Evolutionary conservation across 2,888 invertebrate species (phyloP).

Genomic region (Dorcus parallelipipedus): DNA sequence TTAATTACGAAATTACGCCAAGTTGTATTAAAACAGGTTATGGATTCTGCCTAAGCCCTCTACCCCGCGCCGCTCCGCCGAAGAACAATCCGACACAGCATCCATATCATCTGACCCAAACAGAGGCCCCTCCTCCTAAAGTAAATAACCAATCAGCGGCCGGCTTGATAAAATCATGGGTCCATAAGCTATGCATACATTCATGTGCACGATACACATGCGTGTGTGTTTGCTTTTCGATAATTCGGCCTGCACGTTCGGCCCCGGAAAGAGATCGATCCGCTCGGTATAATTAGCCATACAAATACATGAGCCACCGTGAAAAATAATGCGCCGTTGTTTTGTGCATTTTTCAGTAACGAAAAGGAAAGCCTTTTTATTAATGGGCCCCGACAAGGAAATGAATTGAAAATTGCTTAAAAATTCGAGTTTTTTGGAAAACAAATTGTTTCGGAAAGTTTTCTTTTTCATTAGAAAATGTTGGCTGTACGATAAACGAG

Average conservation of each 20-base stretch:
- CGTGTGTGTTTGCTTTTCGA: constrained; percentile 35
- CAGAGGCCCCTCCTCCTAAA: constrained; percentile 43
- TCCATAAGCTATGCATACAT: constrained; percentile 49
- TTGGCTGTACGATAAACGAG: too few relatives aligned
- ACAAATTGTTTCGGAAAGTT: too few relatives aligned
- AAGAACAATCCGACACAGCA: constrained; percentile 28
- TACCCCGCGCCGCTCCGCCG: neutral
- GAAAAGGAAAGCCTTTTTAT: too few relatives aligned
- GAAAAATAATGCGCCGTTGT: too few relatives aligned
- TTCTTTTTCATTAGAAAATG: too few relatives aligned
- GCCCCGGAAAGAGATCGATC: constrained; percentile 1
- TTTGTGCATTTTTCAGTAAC: too few relatives aligned
- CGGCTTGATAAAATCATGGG: constrained; percentile 50
- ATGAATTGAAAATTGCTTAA: too few relatives aligned
- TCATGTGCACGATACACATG: constrained; percentile 38
- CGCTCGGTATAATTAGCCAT: constrained; percentile 14
- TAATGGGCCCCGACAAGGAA: too few relatives aligned
- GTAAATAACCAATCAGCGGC: constrained; percentile 50
- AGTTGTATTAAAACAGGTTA: too few relatives aligned
- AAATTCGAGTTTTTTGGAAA: too few relatives aligned
- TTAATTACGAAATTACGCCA: too few relatives aligned
- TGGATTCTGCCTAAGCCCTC: too few relatives aligned
- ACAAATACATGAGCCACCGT: constrained; percentile 7
- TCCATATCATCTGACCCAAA: constrained; percentile 40
- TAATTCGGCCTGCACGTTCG: constrained; percentile 12